Base-by-base conservation (phyloP, 1,140 invertebrate species). In the Artemia franciscana region DNA sequence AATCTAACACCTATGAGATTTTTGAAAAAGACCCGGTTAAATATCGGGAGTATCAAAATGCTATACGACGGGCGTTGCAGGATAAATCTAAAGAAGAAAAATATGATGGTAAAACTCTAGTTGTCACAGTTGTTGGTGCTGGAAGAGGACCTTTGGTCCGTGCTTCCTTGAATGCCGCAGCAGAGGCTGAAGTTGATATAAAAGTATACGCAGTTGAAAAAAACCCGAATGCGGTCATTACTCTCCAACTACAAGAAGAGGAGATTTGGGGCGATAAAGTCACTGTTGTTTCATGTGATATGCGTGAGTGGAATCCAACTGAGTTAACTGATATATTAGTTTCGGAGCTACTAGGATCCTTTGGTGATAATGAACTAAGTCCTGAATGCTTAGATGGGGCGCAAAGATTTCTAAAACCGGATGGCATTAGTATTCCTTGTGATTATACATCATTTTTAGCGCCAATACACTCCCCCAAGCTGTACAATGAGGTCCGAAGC, bases 21-120 rank as follows among this genome's bases (percentile, higher is more conserved):
- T 99, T 99, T 79, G 95, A 99, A 76, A 90, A 91, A 70, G 95
- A 99, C 80, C 89, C 91, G 9, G 77, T 94, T 0, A 99, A 99
- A 74, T 99, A 99, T 75, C 80, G 82, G 25, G 79, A 88, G 63
- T 99, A 99, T 75, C 84, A 93, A 74, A 79, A 79, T 64, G 93
- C 86, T 23, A 82, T 88, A 61, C 80, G 82, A 64, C 72, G 79
- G 73, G 91, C 90, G 15, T 73, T 96, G 4, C 67, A 75, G n/a
- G 76, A 78, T 63, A 73, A 69, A 63, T 68, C 79, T 39, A 69
- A 70, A 58, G 70, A 74, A 21, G 73, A 75, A 59, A 73, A 77
- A 56, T 79, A 77, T 63, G 72, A 76, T 21, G 72, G 65, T 26
- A 73, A 71, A 67, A 68, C 68, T 61, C 65, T 72, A 74, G 76